Percentiles rank a stretch among this genome's conserved stretches.
phyloP scores from a whole-genome alignment of 2,113 vertebrate genomes.

The Notechis scutatus region DNA sequence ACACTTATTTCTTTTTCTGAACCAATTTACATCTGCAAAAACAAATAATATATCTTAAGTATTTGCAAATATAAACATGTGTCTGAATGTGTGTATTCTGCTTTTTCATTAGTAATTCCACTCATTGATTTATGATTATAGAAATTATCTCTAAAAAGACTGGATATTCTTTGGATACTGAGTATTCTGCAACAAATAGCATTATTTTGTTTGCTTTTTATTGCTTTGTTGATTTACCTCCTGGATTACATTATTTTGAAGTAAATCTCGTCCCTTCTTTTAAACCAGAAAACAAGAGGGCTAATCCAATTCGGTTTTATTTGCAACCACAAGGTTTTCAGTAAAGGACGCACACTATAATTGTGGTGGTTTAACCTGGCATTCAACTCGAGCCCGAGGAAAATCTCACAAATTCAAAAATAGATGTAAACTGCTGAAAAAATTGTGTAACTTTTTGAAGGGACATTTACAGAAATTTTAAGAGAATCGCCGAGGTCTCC shows the following conservation, averaged over 20 bases:
- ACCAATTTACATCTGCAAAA: background rate
- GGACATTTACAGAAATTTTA: background rate
- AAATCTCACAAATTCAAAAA: background rate
- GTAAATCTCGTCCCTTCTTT: background rate
- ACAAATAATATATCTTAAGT: background rate
- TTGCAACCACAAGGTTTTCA: background rate
- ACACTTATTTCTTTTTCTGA: background rate
- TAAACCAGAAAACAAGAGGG: background rate
- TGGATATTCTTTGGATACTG: background rate
- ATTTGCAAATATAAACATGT: background rate
- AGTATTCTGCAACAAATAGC: background rate
- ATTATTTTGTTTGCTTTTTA: background rate
- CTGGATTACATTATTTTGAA: background rate
- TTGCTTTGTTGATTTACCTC: background rate
- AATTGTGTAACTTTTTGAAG: background rate
- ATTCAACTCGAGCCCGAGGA: background rate
- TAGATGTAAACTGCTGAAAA: background rate
- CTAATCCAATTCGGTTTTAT: background rate
- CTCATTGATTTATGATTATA: background rate
- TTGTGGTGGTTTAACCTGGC: background rate
- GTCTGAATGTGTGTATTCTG: background rate
- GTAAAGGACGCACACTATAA: background rate
- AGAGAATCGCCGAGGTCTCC: background rate
- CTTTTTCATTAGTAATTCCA: background rate
- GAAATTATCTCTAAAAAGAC: background rate